Evolutionary conservation across 2,113 vertebrate genomes (phyloP), one percentile per base, ranked within the genome.

Genomic region (Corynorhinus townsendii): DNA sequence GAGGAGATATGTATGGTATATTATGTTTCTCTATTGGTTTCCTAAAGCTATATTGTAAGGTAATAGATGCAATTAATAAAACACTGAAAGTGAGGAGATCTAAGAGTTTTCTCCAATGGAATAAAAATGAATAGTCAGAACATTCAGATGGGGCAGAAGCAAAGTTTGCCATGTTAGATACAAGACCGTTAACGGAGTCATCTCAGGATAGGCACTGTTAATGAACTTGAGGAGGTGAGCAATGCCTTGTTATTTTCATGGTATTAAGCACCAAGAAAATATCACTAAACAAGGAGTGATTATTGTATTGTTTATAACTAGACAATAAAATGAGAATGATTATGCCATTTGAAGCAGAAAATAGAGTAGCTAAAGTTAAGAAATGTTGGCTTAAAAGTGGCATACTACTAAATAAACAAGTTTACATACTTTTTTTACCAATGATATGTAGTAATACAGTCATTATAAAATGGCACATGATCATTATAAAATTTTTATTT

Each of bases 181-280:
- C 15, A 89, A 79, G 54, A 83, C 5, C 47, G 11, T 52, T 83
- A 86, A 95, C 1, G 76, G 30, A 97, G 87, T 30, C 92, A 11
- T 87, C 19, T 89, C 43, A 91, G 54, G 94, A 91, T 84, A 93
- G 91, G 77, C 3, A 33, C 56, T 88, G 30, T 35, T 83, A 81
- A 90, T 47, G 81, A 59, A 93, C 49, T 94, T 94, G 5, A 81
- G 64, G 26, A 96, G 89, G 40, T 83, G 35, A 88, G 73, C 45
- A n/a, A 2, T 47, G 59, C 43, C 75, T 91, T 84, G 20, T 9
- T 79, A 88, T 79, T 93, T 95, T 87, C 75, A 71, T 66, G 8
- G 22, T 49, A 85, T 76, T 76, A 52, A 86, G 56, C 86, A 71
- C n/a, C 40, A 94, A 40, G n/a, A 40, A 97, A 96, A 93, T 72